Conservation (phyloP, 2,797 vertebrate species). For the Carcharodon carcharias region DNA sequence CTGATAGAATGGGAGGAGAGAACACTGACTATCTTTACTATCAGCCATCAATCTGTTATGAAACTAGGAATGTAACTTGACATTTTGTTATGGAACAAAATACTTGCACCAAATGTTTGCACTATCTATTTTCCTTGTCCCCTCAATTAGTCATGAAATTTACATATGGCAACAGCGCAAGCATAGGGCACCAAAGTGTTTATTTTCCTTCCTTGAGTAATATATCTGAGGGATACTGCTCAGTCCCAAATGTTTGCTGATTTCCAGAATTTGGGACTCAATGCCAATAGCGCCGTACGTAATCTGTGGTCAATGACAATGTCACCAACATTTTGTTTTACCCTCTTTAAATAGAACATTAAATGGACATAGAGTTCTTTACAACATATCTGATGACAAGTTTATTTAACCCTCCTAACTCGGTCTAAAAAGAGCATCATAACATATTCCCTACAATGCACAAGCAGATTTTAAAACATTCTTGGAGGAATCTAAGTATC, state of each 20-base stretch:
- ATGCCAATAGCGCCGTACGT: not conserved
- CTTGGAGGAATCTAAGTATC: not conserved
- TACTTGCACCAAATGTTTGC: slow-evolving; percentile 56
- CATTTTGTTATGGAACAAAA: slow-evolving; percentile 53
- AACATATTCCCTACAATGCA: not conserved
- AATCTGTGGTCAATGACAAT: not conserved
- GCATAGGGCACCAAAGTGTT: slow-evolving; percentile 53
- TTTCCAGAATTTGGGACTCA: not conserved
- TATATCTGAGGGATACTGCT: not conserved
- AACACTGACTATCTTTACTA: slow-evolving; percentile 42
- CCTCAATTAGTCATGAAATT: slow-evolving; percentile 58
- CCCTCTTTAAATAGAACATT: not conserved
- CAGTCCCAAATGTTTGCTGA: slow-evolving; percentile 4
- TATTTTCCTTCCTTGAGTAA: slow-evolving; percentile 51
- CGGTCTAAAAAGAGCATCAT: not conserved
- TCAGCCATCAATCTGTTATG: slow-evolving; percentile 46
- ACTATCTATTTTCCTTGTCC: slow-evolving; percentile 53
- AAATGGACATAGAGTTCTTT: not conserved
- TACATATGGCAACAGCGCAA: slow-evolving; percentile 61
- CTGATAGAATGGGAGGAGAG: slow-evolving; percentile 40
- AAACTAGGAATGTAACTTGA: slow-evolving; percentile 51
- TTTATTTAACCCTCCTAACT: not conserved
- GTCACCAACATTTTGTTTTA: not conserved
- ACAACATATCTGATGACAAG: not conserved
- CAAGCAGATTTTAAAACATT: not conserved